A percentile compares a stretch with the other conserved stretches of the same genome.
These are phyloP conservation scores for Thereva unica DNA, from an alignment of 2,888 invertebrate species.

Conservation along the genomic window DNA sequence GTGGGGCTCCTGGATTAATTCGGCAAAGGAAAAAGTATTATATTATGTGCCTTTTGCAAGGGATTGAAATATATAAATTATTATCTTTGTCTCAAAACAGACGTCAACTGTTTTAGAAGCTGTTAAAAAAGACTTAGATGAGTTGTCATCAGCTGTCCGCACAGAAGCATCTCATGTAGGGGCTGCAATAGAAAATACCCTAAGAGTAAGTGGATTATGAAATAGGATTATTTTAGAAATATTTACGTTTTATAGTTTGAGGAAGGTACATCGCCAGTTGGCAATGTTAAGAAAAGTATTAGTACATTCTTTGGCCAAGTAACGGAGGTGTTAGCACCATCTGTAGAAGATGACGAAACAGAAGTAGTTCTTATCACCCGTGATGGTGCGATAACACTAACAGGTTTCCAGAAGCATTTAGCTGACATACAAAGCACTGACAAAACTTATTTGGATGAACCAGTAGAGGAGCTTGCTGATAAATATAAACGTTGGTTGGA, in stretches of 20 bases:
- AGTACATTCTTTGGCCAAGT: slow-evolving; percentile 74
- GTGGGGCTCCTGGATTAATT: slow-evolving; percentile 66
- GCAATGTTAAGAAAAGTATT: slow-evolving; percentile 71
- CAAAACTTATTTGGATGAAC: slow-evolving; percentile 73
- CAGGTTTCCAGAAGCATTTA: slow-evolving; percentile 67
- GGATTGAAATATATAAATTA: slow-evolving; percentile 11
- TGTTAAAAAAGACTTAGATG: slow-evolving; percentile 76
- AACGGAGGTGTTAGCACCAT: slow-evolving; percentile 70
- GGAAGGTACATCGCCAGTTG: slow-evolving; percentile 72
- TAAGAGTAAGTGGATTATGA: slow-evolving; percentile 61
- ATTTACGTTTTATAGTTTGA: slow-evolving; percentile 62
- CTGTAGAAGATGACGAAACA: slow-evolving; percentile 70
- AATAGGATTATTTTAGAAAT: not conserved
- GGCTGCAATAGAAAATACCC: slow-evolving; percentile 69
- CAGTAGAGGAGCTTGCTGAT: slow-evolving; percentile 61
- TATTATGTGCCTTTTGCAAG: not conserved
- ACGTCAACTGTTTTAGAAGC: slow-evolving; percentile 75
- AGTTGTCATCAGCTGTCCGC: slow-evolving; percentile 72
- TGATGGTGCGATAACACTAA: slow-evolving; percentile 69
- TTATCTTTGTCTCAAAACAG: slow-evolving; percentile 56
- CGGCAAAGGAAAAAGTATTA: slow-evolving; percentile 64
- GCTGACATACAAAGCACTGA: slow-evolving; percentile 73
- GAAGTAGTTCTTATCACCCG: slow-evolving; percentile 70
- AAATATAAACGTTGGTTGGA: slow-evolving; percentile 66
- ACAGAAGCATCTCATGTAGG: slow-evolving; percentile 72